Conservation (phyloP, 2,797 vertebrate species). For the Percopsis omiscomaycus region DNA sequence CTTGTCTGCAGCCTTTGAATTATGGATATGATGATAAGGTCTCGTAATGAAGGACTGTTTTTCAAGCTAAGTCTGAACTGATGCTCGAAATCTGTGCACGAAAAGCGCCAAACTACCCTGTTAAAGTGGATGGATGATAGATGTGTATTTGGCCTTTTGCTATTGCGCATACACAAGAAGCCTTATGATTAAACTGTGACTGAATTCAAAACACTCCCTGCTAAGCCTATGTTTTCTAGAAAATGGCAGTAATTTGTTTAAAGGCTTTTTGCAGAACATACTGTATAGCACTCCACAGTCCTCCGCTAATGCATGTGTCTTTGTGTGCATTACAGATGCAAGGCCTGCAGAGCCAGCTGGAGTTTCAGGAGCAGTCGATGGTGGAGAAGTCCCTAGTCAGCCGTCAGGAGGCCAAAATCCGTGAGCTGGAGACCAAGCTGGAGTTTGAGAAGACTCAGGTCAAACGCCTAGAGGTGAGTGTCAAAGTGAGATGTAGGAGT, state of each 20-base stretch:
- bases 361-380: constrained; percentile 97
- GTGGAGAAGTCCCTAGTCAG: constrained; percentile 96
- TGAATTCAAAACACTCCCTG: background rate
- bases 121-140: constrained; percentile 9
- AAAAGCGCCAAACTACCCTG: background rate
- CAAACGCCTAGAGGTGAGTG: constrained; percentile 92
- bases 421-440: constrained; percentile 92
- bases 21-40: constrained; percentile 39
- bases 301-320: constrained; percentile 12
- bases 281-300: background rate
- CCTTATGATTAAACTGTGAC: constrained; percentile 1
- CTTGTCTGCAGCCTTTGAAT: constrained; percentile 27
- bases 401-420: constrained; percentile 94
- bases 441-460: constrained; percentile 97
- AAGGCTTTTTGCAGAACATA: constrained; percentile 1
- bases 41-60: constrained; percentile 24
- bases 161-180: background rate
- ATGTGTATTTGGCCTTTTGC: constrained; percentile 2
- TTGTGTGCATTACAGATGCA: constrained; percentile 79
- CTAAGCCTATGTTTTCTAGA: background rate
- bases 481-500: constrained; percentile 2
- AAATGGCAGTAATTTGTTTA: constrained; percentile 13
- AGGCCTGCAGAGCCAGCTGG: constrained; percentile 92
- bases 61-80: constrained; percentile 26
- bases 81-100: background rate